Base-by-base conservation (phyloP, 2,888 invertebrate species). In the Phymatocera aterrima region DNA sequence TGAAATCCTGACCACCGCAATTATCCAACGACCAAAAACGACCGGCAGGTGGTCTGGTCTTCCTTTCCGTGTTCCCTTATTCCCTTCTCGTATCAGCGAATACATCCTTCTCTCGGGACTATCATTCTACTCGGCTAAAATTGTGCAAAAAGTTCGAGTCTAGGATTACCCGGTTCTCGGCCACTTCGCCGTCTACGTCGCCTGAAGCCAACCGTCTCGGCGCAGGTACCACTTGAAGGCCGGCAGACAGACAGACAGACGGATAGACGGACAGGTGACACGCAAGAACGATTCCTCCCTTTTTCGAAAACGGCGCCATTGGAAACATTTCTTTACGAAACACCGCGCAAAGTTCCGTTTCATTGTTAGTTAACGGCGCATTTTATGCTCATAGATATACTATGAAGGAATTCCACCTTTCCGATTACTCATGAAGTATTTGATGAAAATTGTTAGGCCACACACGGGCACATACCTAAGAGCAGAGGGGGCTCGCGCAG, bases 31-130 rank as follows among this genome's bases (percentile, higher is more conserved):
- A 85, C 88, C 85, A 84, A 83, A 72, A 43, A 51, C 72, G 83
- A 84, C 85, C 84, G 86, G 89, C 89, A 89, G 89, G 89, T 89
- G 89, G 88, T 84, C 80, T 82, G 84, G 83, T 83, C 87, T 83
- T 54, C 24, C 61, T 46, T 46, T 15, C 46, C 24, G 46, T 46
- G 46, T 46, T 46, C 40, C 28, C 18, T 18, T 8, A n/a, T n/a
- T 18, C 21, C 54, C 21, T 18, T 54, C n/a, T n/a, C 85, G 82
- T 87, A 88, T 89, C 87, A 86, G 87, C 83, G 85, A 84, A 88
- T 78, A 79, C n/a, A n/a, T 84, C 81, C 83, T 82, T 21, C 64
- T 8, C 8, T 15, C 1, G 15, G 15, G n/a, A 37, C 64, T 64
- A 43, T 8, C 24, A 4, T 34, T 64, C 64, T 64, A 37, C 37